A percentile compares a stretch with the other conserved stretches of the same genome.
Evolutionary conservation across 2,797 vertebrate species (phyloP).

Genomic region (Crenuchus spilurus): DNA sequence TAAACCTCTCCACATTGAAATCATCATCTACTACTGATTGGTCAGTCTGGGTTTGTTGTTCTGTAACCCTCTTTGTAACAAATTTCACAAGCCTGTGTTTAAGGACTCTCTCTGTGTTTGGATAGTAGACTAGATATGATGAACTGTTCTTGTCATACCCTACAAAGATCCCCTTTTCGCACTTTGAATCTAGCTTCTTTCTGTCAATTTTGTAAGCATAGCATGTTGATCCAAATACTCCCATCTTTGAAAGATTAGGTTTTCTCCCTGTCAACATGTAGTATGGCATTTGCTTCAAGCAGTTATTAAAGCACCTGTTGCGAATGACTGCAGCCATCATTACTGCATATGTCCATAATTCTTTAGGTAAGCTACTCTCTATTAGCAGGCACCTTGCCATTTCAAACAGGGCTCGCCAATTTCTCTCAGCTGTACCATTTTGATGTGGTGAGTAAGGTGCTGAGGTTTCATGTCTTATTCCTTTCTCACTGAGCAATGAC

Average conservation of each 20-base stretch:
- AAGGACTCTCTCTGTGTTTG: slow-evolving; percentile 30
- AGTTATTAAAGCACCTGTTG: slow-evolving; percentile 5
- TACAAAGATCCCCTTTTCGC: slow-evolving; percentile 21
- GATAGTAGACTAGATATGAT: slow-evolving; percentile 37
- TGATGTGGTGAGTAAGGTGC: slow-evolving; percentile 42
- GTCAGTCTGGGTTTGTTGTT: slow-evolving; percentile 19
- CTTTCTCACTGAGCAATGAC: slow-evolving; percentile 1
- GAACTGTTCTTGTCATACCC: slow-evolving; percentile 42
- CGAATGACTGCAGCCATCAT: neutral
- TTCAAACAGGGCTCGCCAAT: neutral
- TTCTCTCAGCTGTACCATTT: slow-evolving; percentile 40
- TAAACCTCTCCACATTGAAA: neutral
- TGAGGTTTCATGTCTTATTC: slow-evolving; percentile 7
- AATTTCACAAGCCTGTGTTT: slow-evolving; percentile 45
- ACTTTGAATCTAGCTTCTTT: neutral
- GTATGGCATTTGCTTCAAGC: neutral
- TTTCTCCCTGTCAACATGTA: slow-evolving; percentile 7
- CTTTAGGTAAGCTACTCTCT: neutral
- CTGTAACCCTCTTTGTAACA: neutral
- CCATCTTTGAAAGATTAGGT: slow-evolving; percentile 19
- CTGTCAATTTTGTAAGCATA: slow-evolving; percentile 17
- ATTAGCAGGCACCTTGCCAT: slow-evolving; percentile 8
- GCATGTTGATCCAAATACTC: slow-evolving; percentile 4
- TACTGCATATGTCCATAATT: slow-evolving; percentile 7
- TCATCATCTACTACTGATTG: neutral